Evolutionary conservation across 1,140 invertebrate species (phyloP).

Genomic region (Micrasema longulum): DNA sequence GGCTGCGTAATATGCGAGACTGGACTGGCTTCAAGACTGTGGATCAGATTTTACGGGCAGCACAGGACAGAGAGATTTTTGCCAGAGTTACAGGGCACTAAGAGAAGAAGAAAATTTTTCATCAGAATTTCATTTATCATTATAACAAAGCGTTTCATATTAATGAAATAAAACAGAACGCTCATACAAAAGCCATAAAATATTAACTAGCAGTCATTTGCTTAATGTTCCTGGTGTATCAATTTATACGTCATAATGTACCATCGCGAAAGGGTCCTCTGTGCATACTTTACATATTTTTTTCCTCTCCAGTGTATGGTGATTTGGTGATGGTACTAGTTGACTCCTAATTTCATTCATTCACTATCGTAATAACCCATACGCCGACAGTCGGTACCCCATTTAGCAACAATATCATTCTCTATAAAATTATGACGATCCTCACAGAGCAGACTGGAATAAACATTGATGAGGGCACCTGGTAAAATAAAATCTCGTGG

Average conservation of each 20-base stretch:
- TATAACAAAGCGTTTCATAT: too few relatives aligned
- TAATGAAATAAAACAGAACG: background rate
- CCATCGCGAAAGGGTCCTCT: constrained; percentile 12
- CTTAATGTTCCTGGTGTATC: constrained; percentile 40
- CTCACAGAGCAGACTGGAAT: background rate
- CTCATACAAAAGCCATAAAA: constrained; percentile 3
- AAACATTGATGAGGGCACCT: background rate
- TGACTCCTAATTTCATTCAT: constrained; percentile 46
- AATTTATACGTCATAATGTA: constrained; percentile 44
- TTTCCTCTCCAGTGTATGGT: constrained; percentile 15
- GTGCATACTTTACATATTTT: constrained; percentile 17
- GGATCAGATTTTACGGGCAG: too few relatives aligned
- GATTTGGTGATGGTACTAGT: constrained; percentile 28
- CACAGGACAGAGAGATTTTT: too few relatives aligned
- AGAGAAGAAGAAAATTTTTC: too few relatives aligned
- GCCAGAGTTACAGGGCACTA: too few relatives aligned
- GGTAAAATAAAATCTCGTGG: background rate
- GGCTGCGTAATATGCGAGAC: too few relatives aligned
- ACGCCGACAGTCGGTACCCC: constrained; percentile 19
- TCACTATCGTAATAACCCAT: constrained; percentile 34
- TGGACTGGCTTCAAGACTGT: too few relatives aligned
- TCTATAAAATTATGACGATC: constrained; percentile 27
- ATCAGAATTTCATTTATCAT: too few relatives aligned
- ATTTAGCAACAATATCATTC: constrained; percentile 42
- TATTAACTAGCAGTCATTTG: constrained; percentile 42